Evolutionary conservation across 2,797 vertebrate species (phyloP), one percentile per base, ranked within the genome.

Genomic region (Tachyglossus aculeatus): DNA sequence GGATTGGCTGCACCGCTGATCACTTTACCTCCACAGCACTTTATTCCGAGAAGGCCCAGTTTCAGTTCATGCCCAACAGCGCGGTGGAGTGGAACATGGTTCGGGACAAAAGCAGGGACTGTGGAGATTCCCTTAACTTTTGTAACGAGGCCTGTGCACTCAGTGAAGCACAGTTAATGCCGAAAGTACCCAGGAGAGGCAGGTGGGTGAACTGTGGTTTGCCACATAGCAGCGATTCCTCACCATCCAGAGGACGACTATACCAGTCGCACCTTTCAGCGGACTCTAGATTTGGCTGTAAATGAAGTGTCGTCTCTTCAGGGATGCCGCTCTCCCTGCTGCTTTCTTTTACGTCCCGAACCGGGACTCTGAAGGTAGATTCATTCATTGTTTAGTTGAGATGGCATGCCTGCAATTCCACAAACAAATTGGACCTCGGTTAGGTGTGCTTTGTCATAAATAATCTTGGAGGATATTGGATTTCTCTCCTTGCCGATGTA

Each of bases 311-410:
- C 77, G 50, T 78, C 65, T 86, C 84, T 85, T 43, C 63, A 36
- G 37, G 25, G 34, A 32, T 27, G 43, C 10, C 9, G 22, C 71
- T 82, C 47, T 61, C 55, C 63, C 21, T 56, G 72, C 83, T 89
- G 78, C 88, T 88, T 90, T 83, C 78, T 78, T 84, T 88, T 78
- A 76, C 80, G 37, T 33, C 37, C 45, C 40, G 51, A 80, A 75
- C 70, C 50, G 78, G 68, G 80, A 47, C 67, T 69, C 38, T 71
- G 27, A 79, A 80, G 67, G 77, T 66, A 86, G 77, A 84, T 87
- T 88, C 89, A 86, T 90, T 91, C 89, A 82, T 88, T 91, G 83
- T 91, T 88, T 85, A 82, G 88, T 76, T 86, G 89, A 88, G 88
- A 85, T 81, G 61, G 74, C 90, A 90, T 74, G 76, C 78, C 82